Base-by-base conservation (phyloP, 2,888 invertebrate genomes). In the Ichneumoninae sp. region DNA sequence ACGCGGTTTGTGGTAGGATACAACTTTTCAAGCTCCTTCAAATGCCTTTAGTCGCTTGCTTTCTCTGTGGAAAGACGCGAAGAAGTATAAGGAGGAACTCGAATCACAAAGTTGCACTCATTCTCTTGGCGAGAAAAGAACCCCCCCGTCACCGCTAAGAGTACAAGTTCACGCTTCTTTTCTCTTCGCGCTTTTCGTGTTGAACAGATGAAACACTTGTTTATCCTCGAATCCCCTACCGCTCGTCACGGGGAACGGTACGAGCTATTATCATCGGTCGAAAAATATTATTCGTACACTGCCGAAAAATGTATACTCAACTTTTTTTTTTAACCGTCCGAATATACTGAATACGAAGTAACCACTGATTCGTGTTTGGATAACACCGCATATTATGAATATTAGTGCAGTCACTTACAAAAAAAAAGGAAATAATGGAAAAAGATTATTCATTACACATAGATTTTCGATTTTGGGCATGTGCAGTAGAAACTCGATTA, bases 141-240 rank as follows among this genome's bases (percentile, higher is more conserved):
- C n/a, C 50, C 66, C 26, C 47, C 26, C 13, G 13, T 54, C n/a
- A n/a, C n/a, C 16, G 0, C 57, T 7, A 26, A 26, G 26, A 26
- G 63, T 54, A 63, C 70, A 79, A 83, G 54, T 75, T 52, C 70
- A 54, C 57, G 26, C 57, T 57, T 57, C 57, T 57, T 57, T 57
- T 57, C 22, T 57, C 57, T 66, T 75, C 83, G 54, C 65, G 52
- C 70, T 52, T 66, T 36, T 60, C 74, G 40, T 68, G 81, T 84
- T 84, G 63, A 84, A 81, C 81, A 77, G 69, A 68, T 74, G 77
- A 77, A 81, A 81, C 81, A 84, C 77, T 81, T 81, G 84, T 81
- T 84, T 84, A 84, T 84, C 84, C 74, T 68, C 50, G 77, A 81
- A 81, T 77, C 47, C 54, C 33, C 8, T 13, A 33, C 65, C 33